Base-by-base conservation (phyloP, 2,888 invertebrate genomes). In the Cepaea hortensis region DNA sequence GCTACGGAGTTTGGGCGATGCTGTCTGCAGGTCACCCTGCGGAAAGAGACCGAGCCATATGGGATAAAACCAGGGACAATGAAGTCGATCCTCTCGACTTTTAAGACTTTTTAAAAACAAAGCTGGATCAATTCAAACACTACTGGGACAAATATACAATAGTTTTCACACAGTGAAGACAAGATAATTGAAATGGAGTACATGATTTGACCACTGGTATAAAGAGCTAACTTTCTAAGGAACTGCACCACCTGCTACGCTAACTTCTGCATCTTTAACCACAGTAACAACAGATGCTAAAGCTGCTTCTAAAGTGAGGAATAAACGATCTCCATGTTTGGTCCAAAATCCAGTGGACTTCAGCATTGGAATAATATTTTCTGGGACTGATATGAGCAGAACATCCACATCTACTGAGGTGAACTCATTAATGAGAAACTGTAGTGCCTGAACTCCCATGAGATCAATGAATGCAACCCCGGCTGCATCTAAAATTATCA, bases 391-490 rank as follows among this genome's bases (percentile, higher is more conserved):
- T 7, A 85, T 73, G 50, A 88, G 76, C 9, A 85, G 84, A 3
- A 88, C 85, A 18, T 75, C 68, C 35, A 87, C 83, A n/a, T 81
- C 87, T 3, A 85, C 83, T 11, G 85, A 81, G 18, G 85, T 62
- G 46, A 82, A 87, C 72, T 88, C 87, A 46, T 75, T 50, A 50
- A 89, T 87, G 61, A 89, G 23, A 84, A 87, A 85, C 85, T 89
- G 84, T 7, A 89, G 70, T 3, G 89, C 88, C 35, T 87, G 79
- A 7, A 89, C 86, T 7, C 89, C 89, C 89, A 89, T 89, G 11
- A 89, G 23, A 61, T 89, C 89, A 46, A 89, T 85, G 77, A 88
- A 89, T 4, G 89, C 46, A 61, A 88, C 87, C 11, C 85, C 81
- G 6, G 89, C 83, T 13, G 87, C 85, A 81, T 88, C 85, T 15